Conservation (phyloP, 2,113 vertebrate genomes). For the Urocitellus parryii region DNA sequence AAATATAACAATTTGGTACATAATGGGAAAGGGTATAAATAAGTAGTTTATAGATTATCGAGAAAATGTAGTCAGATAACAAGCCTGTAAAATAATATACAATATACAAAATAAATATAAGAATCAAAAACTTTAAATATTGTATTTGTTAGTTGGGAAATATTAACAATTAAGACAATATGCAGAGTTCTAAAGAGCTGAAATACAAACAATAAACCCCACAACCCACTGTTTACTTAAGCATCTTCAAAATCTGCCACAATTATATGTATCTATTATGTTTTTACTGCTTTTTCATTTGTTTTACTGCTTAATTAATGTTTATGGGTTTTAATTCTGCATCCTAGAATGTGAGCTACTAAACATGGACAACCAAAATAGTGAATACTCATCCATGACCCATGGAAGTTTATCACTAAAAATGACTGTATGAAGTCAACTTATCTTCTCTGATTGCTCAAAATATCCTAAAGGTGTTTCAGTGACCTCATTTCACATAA, state of each 20-base stretch:
- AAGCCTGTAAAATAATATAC: background rate
- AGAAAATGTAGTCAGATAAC: background rate
- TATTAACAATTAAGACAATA: background rate
- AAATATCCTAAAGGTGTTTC: background rate
- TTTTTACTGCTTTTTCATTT: background rate
- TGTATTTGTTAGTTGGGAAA: background rate
- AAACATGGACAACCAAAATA: background rate
- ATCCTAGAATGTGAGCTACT: background rate
- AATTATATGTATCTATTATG: background rate
- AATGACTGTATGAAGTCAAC: too few relatives aligned
- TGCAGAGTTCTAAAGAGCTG: background rate
- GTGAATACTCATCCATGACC: fast-evolving
- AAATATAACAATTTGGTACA: background rate
- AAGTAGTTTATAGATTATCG: background rate
- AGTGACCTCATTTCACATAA: fast-evolving
- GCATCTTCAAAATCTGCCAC: background rate
- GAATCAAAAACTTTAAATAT: background rate
- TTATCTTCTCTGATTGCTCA: background rate
- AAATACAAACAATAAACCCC: background rate
- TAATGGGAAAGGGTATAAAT: background rate
- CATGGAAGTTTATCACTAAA: background rate
- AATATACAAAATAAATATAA: background rate
- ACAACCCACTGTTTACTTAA: background rate
- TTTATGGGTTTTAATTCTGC: background rate
- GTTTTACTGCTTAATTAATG: background rate